Evolutionary conservation across 1,140 invertebrate genomes (phyloP).

Genomic region (Trichomalopsis sarcophagae): DNA sequence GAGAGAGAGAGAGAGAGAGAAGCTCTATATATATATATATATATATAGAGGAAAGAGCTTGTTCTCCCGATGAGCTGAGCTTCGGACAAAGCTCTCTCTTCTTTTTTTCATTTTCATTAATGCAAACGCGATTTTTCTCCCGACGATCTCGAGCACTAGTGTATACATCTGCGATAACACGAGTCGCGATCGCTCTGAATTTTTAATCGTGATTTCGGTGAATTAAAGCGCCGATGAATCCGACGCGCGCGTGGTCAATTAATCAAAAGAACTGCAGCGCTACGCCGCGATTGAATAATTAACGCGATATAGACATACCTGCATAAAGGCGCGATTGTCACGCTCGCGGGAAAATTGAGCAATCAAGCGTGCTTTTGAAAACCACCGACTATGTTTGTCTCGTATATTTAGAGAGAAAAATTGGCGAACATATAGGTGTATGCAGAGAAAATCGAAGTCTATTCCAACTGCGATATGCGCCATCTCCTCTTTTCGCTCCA

Average conservation of each 20-base stretch:
- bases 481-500: neutral
- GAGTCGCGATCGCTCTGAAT: neutral
- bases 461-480: neutral
- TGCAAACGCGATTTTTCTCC: too few species aligned
- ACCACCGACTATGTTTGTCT: constrained; percentile 1
- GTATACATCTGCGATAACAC: too few species aligned
- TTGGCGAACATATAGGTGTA: neutral
- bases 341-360: neutral
- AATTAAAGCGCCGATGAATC: neutral
- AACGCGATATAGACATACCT: neutral
- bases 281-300: neutral
- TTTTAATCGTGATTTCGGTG: neutral
- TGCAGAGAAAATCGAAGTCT: neutral
- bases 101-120: too few species aligned
- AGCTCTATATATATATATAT: neutral
- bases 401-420: neutral
- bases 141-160: too few species aligned
- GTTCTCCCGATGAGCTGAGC: neutral
- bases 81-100: neutral
- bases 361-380: neutral
- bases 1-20: too few species aligned
- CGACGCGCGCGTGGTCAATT: neutral
- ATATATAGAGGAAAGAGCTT: neutral
- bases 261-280: neutral
- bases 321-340: too few species aligned